phyloP scores from a whole-genome alignment of 92 coral and sea anemone species.

The Paramuricea clavata region DNA sequence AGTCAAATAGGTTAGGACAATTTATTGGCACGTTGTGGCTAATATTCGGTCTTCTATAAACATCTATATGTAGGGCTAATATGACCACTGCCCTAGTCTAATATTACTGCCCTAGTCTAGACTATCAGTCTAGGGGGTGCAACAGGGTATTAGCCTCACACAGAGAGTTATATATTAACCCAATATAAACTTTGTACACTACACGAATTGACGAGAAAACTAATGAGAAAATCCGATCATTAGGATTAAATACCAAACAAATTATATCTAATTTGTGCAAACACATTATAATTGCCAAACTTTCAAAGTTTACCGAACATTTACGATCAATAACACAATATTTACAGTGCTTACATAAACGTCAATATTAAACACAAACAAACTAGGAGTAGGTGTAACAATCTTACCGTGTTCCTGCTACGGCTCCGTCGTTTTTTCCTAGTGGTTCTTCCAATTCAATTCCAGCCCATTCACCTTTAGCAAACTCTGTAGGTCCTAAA shows the following conservation, averaged over 20 bases:
- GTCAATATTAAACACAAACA: background rate
- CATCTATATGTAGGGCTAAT: background rate
- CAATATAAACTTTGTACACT: background rate
- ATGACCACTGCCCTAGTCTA: too few relatives aligned
- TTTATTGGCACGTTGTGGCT: too few relatives aligned
- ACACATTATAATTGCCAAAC: slow-evolving; percentile 10
- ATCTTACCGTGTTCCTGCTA: slow-evolving; percentile 92
- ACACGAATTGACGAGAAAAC: background rate
- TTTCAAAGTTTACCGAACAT: slow-evolving; percentile 9
- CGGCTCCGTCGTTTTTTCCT: slow-evolving; percentile 99
- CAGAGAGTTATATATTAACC: background rate
- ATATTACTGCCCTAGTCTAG: background rate
- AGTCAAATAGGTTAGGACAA: too few relatives aligned
- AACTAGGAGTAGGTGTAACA: background rate
- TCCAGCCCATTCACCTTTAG: slow-evolving; percentile 98
- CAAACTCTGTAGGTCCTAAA: slow-evolving; percentile 94
- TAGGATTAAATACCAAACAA: too few relatives aligned
- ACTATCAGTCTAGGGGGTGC: background rate
- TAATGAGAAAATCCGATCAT: too few relatives aligned
- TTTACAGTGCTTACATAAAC: too few relatives aligned
- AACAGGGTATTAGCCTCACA: background rate
- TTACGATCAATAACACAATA: background rate
- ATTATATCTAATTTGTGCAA: background rate
- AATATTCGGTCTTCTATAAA: too few relatives aligned
- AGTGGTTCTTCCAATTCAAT: slow-evolving; percentile 92